phyloP scores from a whole-genome alignment of 2,797 vertebrate genomes.

The Anomalospiza imberbis region DNA sequence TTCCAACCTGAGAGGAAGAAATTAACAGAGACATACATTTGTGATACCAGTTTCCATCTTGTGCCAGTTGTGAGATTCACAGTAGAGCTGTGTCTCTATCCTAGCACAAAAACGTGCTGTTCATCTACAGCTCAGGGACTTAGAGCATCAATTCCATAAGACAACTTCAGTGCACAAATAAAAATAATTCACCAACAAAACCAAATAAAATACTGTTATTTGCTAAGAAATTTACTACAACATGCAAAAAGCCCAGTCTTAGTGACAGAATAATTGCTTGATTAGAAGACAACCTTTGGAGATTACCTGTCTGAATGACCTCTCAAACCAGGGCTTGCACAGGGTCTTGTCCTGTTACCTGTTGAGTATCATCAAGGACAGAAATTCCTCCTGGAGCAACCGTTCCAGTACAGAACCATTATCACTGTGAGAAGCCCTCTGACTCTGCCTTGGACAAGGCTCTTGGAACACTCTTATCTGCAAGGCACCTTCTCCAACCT shows the following conservation, averaged over 20 bases:
- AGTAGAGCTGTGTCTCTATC: not conserved
- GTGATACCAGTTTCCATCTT: not conserved
- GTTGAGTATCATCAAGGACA: not conserved
- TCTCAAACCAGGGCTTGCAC: not conserved
- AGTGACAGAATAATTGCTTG: not conserved
- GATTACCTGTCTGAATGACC: not conserved
- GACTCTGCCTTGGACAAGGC: not conserved
- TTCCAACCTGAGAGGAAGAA: conserved; percentile 70
- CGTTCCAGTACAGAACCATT: accelerated
- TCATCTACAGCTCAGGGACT: not conserved
- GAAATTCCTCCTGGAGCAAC: not conserved
- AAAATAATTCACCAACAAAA: not conserved
- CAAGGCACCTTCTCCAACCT: not conserved
- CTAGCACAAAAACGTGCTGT: not conserved
- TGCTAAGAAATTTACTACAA: not conserved
- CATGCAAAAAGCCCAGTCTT: not conserved
- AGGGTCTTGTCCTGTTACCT: not conserved
- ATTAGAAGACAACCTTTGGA: not conserved
- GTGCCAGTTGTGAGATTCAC: not conserved
- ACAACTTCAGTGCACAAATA: not conserved
- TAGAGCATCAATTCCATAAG: not conserved
- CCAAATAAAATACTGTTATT: not conserved
- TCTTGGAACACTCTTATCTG: not conserved
- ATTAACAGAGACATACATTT: not conserved
- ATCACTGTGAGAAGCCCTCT: not conserved